These are phyloP conservation scores for Pantherophis vulpinus DNA, from an alignment of 2,797 vertebrate genomes.

Conservation along the genomic window DNA sequence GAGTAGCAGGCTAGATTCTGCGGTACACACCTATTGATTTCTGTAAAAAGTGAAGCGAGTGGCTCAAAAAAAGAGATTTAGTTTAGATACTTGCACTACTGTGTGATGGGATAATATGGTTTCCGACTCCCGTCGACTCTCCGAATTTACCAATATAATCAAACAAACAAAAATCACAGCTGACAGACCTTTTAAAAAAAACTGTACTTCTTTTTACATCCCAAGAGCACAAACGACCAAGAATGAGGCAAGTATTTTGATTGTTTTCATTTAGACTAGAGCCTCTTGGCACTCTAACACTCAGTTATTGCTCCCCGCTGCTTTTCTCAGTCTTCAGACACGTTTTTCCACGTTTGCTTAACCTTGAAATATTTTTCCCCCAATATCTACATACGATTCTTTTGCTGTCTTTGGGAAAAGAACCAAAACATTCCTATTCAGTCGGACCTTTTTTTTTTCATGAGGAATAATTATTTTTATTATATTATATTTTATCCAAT, in stretches of 20 bases:
- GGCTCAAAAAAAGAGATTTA: background rate
- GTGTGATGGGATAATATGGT: background rate
- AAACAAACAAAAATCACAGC: background rate
- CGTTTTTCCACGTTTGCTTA: background rate
- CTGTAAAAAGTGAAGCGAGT: constrained; percentile 6
- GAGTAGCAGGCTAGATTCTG: constrained; percentile 15
- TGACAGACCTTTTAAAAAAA: no score
- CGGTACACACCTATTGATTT: constrained; percentile 18
- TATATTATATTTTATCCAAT: background rate
- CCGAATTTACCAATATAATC: background rate
- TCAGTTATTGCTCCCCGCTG: background rate
- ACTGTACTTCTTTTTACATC: background rate
- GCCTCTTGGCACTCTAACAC: background rate
- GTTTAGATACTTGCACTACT: background rate
- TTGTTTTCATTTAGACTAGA: background rate
- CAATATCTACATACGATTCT: background rate
- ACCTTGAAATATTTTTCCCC: background rate
- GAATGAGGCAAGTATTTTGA: background rate
- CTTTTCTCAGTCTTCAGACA: background rate
- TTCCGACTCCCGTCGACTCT: background rate
- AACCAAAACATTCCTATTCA: background rate
- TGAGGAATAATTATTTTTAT: background rate
- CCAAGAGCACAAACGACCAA: background rate
- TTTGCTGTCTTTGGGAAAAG: background rate
- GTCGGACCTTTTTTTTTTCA: background rate